phyloP scores from a whole-genome alignment of 2,797 vertebrate species.

The Sylvia borin region DNA sequence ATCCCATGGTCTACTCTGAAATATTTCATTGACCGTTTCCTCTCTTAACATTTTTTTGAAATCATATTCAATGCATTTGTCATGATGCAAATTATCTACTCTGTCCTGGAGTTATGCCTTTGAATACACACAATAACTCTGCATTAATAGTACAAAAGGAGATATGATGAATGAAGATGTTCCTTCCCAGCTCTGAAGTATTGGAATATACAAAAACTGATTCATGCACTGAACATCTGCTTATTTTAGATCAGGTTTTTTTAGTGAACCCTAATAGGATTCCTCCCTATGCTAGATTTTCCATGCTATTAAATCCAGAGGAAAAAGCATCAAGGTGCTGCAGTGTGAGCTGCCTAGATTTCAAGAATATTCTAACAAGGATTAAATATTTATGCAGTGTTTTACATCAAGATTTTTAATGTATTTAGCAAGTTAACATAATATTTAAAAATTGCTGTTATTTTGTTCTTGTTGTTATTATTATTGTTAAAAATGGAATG shows the following conservation, averaged over 20 bases:
- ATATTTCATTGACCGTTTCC: neutral
- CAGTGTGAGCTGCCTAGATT: neutral
- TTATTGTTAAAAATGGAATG: neutral
- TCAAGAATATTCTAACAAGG: neutral
- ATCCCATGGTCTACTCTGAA: neutral
- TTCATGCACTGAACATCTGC: neutral
- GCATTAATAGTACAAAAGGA: neutral
- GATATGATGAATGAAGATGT: neutral
- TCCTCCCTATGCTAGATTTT: neutral
- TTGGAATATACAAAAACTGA: neutral
- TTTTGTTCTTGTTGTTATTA: neutral
- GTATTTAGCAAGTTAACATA: neutral
- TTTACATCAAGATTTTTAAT: neutral
- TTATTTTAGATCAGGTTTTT: neutral
- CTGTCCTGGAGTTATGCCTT: neutral
- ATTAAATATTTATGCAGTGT: neutral
- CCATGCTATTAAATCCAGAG: neutral
- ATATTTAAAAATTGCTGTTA: neutral
- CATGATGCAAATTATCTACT: neutral
- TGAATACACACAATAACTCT: neutral
- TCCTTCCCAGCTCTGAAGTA: neutral
- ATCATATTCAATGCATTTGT: neutral
- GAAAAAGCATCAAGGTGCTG: neutral
- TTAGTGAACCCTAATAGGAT: neutral
- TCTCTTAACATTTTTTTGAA: neutral